These are phyloP conservation scores for Vulpes vulpes DNA, from an alignment of 2,113 vertebrate species.

Conservation along the genomic window DNA sequence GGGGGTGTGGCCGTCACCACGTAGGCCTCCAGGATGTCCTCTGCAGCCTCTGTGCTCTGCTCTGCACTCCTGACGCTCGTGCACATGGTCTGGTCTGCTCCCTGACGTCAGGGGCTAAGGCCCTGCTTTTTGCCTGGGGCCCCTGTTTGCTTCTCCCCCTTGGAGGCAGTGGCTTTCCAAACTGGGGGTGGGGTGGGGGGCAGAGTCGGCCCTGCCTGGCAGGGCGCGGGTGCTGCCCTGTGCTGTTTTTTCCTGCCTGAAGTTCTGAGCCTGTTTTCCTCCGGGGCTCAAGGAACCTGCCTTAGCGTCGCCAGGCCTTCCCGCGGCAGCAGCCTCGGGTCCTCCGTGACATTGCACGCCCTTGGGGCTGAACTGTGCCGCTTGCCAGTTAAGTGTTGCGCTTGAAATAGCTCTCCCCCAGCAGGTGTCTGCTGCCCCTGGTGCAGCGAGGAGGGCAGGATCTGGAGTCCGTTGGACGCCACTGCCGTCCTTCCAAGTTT, in stretches of 20 bases:
- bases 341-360: rapidly evolving
- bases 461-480: rapidly evolving
- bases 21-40: background rate
- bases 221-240: background rate
- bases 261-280: too few relatives aligned
- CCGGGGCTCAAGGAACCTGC: rapidly evolving
- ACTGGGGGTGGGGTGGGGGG: rapidly evolving
- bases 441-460: rapidly evolving
- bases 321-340: too few relatives aligned
- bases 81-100: background rate
- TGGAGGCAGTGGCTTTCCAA: background rate
- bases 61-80: rapidly evolving
- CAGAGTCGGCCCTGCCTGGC: background rate
- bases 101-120: background rate
- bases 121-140: background rate
- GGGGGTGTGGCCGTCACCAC: background rate
- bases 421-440: rapidly evolving
- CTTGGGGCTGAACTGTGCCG: rapidly evolving
- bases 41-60: background rate
- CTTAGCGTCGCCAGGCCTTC: background rate
- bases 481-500: background rate
- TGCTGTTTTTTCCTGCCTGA: background rate
- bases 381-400: background rate
- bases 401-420: background rate
- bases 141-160: too few relatives aligned